Conservation (phyloP, 2,797 vertebrate species). For the Xenentodon cancila region DNA sequence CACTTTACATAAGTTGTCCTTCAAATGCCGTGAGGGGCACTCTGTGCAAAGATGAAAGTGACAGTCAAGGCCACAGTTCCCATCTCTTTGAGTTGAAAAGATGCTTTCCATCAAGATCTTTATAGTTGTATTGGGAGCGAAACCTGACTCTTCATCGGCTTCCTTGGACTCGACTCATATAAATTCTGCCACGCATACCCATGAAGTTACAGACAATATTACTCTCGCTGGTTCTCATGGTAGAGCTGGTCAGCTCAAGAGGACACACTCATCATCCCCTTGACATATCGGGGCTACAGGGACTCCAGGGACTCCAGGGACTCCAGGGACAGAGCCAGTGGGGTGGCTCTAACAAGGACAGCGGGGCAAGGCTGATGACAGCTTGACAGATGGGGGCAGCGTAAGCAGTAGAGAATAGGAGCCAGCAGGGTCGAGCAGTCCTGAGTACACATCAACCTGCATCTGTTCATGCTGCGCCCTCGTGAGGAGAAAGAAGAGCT, state of each 20-base stretch:
- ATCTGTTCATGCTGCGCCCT: conserved; percentile 7
- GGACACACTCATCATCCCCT: conserved; percentile 70
- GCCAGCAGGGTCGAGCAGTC: conserved; percentile 36
- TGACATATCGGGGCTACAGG: conserved; percentile 68
- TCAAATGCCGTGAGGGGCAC: conserved; percentile 1
- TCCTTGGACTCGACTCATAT: conserved; percentile 51
- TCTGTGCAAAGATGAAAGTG: conserved; percentile 17
- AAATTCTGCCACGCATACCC: conserved; percentile 68
- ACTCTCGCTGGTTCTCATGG: conserved; percentile 35
- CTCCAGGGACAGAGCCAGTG: conserved; percentile 17
- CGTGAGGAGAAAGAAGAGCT: conserved; percentile 12
- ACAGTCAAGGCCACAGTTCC: conserved; percentile 1
- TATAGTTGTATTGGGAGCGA: conserved; percentile 32
- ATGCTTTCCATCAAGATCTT: conserved; percentile 22
- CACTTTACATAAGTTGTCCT: background rate
- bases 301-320: conserved; percentile 19
- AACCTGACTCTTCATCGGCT: conserved; percentile 54
- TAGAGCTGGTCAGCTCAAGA: conserved; percentile 37
- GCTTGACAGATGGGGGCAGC: conserved; percentile 70
- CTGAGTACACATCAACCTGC: conserved; percentile 22
- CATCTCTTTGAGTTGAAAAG: conserved; percentile 45
- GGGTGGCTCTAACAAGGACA: conserved; percentile 71
- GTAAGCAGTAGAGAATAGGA: conserved; percentile 52
- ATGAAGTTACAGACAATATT: conserved; percentile 52
- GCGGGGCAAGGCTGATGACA: conserved; percentile 65